These are phyloP conservation scores for Lepus townsendii DNA, from an alignment of 2,797 vertebrate species.

Conservation along the genomic window DNA sequence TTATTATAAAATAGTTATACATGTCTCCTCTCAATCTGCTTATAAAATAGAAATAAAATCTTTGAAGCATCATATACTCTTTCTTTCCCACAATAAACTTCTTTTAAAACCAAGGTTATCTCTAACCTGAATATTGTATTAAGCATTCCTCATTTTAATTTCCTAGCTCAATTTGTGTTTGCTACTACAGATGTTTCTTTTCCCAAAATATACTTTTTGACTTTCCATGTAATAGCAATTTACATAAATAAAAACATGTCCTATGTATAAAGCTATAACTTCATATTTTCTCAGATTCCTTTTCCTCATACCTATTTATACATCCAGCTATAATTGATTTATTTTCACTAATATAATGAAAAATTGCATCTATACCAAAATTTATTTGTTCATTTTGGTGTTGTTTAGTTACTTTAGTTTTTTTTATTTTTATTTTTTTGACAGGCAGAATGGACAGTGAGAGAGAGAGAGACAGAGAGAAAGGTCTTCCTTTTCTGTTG, in stretches of 20 bases:
- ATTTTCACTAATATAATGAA: background rate
- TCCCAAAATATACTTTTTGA: background rate
- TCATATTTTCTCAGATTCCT: background rate
- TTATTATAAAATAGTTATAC: background rate
- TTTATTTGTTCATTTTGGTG: background rate
- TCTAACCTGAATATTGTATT: background rate
- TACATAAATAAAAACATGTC: background rate
- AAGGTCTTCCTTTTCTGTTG: too few species aligned
- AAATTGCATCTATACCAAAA: background rate
- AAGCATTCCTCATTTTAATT: background rate
- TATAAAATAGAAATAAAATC: background rate
- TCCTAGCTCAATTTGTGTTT: background rate
- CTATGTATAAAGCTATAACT: background rate
- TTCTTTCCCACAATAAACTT: background rate
- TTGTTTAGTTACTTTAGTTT: too few species aligned
- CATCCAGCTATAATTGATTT: background rate
- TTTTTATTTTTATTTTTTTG: too few species aligned
- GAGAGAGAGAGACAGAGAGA: too few species aligned
- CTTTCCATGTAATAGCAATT: background rate
- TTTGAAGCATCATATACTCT: background rate
- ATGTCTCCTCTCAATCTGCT: background rate
- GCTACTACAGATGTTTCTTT: background rate
- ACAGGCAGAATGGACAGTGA: too few species aligned
- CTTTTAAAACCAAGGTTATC: background rate
- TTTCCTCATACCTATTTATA: background rate